These are phyloP conservation scores for Thaumatotibia leucotreta DNA, from an alignment of 1,140 invertebrate species.

Conservation along the genomic window DNA sequence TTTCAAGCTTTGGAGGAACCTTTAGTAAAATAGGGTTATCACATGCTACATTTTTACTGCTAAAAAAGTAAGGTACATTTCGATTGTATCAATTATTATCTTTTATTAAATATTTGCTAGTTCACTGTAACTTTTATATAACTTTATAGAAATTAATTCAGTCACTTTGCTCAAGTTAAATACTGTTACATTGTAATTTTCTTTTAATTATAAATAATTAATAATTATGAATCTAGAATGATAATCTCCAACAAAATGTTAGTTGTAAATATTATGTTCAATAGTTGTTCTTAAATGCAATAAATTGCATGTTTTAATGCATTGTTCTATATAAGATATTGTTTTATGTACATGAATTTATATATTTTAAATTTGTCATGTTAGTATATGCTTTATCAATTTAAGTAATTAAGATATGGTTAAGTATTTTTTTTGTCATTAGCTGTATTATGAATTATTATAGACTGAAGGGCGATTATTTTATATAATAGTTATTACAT, in stretches of 20 bases:
- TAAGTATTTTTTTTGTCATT: not conserved
- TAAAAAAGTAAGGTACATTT: not conserved
- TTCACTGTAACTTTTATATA: not conserved
- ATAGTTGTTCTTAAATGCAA: not conserved
- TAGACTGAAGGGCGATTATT: not conserved
- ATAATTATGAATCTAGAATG: not conserved
- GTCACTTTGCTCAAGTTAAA: conserved; percentile 13
- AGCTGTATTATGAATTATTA: not conserved
- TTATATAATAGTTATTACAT: not conserved
- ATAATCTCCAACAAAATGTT: not conserved
- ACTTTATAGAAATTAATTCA: not conserved
- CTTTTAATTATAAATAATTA: not conserved
- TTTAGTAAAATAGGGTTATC: too few relatives aligned
- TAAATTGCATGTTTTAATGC: conserved; percentile 6
- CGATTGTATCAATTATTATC: not conserved
- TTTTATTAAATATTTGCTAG: not conserved
- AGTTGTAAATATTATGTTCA: not conserved
- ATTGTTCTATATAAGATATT: not conserved
- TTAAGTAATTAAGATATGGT: not conserved
- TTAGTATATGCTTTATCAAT: not conserved
- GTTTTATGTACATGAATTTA: not conserved
- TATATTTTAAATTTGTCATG: not conserved
- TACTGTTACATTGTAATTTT: not conserved
- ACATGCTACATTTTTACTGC: too few relatives aligned
- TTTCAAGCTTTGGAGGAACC: too few relatives aligned